These are phyloP conservation scores for Uloborus diversus DNA, from an alignment of 1,140 invertebrate genomes.

Conservation along the genomic window DNA sequence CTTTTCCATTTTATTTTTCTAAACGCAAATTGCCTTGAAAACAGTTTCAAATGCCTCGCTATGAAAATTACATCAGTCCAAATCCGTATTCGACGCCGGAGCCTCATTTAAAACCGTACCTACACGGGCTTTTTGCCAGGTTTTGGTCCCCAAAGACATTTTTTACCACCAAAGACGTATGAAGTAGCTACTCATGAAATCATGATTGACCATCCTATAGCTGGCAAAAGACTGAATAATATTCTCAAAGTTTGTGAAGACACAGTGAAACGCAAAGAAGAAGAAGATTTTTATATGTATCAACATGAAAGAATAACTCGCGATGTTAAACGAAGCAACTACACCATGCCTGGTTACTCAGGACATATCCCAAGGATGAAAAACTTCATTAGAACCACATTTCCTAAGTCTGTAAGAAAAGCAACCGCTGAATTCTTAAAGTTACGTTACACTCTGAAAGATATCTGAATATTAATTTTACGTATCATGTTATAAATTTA, in stretches of 20 bases:
- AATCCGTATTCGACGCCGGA: slow-evolving; percentile 11
- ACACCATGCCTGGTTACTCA: neutral
- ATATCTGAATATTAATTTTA: too few relatives aligned
- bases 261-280: neutral
- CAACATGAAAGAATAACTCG: neutral
- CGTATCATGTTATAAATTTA: too few relatives aligned
- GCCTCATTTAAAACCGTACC: slow-evolving; percentile 17
- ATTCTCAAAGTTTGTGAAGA: neutral
- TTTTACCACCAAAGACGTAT: neutral
- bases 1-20: too few relatives aligned
- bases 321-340: slow-evolving; percentile 7
- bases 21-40: neutral
- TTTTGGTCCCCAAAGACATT: neutral
- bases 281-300: neutral
- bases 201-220: slow-evolving; percentile 14
- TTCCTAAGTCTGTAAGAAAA: slow-evolving; percentile 1
- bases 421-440: slow-evolving; percentile 75
- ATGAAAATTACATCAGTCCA: neutral
- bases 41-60: neutral
- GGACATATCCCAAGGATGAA: slow-evolving; percentile 19
- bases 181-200: neutral
- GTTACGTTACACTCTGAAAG: slow-evolving; percentile 71
- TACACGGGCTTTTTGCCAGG: slow-evolving; percentile 20
- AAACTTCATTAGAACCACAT: slow-evolving; percentile 7
- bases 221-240: neutral